Conservation (phyloP, 1,140 invertebrate species). For the Penaeus indicus region DNA sequence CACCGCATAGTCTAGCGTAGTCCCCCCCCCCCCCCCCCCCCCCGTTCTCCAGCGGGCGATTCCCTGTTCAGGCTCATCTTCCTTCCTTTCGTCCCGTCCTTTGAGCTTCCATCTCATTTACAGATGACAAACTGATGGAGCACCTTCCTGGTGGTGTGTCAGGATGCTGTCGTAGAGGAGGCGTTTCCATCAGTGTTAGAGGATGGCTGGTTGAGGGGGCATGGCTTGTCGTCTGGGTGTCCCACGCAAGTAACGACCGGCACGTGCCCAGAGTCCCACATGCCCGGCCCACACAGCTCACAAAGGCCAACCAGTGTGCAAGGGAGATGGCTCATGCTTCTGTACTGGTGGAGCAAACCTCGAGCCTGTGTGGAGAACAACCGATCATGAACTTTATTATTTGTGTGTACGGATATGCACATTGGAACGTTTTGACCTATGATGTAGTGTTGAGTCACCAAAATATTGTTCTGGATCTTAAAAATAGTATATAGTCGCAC, state of each 20-base stretch:
- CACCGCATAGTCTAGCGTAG: too few relatives aligned
- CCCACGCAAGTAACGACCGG: slow-evolving; percentile 70
- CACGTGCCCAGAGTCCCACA: slow-evolving; percentile 90
- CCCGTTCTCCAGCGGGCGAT: too few relatives aligned
- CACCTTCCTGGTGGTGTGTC: slow-evolving; percentile 58
- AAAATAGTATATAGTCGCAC: too few relatives aligned
- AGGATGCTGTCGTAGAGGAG: slow-evolving; percentile 28
- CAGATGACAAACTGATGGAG: slow-evolving; percentile 57
- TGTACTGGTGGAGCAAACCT: slow-evolving; percentile 90
- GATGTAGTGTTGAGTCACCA: too few relatives aligned
- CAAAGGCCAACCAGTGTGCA: slow-evolving; percentile 90
- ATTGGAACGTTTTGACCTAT: background rate
- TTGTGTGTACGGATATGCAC: background rate
- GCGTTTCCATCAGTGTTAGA: slow-evolving; percentile 5
- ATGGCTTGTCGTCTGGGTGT: slow-evolving; percentile 54
- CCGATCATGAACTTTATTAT: background rate
- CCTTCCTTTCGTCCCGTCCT: too few relatives aligned
- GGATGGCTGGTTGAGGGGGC: slow-evolving; percentile 51
- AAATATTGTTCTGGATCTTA: too few relatives aligned
- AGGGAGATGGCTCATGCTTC: slow-evolving; percentile 85
- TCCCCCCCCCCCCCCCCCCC: too few relatives aligned
- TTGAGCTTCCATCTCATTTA: slow-evolving; percentile 39
- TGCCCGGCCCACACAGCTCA: slow-evolving; percentile 88
- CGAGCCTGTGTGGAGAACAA: slow-evolving; percentile 76
- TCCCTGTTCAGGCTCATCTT: too few relatives aligned